Base-by-base conservation (phyloP, 2,888 invertebrate genomes). In the Bimastos eiseni region DNA sequence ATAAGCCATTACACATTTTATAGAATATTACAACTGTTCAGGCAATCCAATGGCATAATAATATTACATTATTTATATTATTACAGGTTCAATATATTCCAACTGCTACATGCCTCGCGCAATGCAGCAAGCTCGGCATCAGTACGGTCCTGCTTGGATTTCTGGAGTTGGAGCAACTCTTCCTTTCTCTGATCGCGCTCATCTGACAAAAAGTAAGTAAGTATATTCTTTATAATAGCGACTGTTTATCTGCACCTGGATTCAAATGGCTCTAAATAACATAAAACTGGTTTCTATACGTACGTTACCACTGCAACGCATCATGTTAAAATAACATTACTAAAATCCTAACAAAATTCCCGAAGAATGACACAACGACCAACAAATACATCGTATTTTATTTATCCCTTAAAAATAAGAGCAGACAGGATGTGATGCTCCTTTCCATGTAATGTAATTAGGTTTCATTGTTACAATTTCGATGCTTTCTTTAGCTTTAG, bases 121-220 rank as follows among this genome's bases (percentile, higher is more conserved):
- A 94, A 91, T 90, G 92, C 93, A n/a, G 91, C 92, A 83, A 94
- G 92, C 91, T 95, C 94, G 70, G 93, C 91, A 90, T 93, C 93
- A 13, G 93, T 93, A 49, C 95, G 91, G 41, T 94, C 94, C 91
- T 94, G 94, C 91, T 94, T 94, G 37, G 93, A 93, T 90, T 92
- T 93, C 92, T 94, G 93, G 19, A 94, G 94, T 30, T 93, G 93
- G 83, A 95, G 93, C 90, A 95, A 89, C 90, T 94, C 93, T 90
- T 94, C 94, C 90, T 94, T 94, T 91, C 94, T 93, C 90, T 92
- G 91, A 44, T 92, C 92, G n/a, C 92, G 90, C 55, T 92, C 92
- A 88, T 41, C 92, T 92, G 91, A 49, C 21, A 24, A 49, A 49
- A 21, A 41, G 41, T 11, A 41, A 41, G 3, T 17, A 44, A 44